Base-by-base conservation (phyloP, 2,888 invertebrate genomes). In the Phyllotreta cruciferae region DNA sequence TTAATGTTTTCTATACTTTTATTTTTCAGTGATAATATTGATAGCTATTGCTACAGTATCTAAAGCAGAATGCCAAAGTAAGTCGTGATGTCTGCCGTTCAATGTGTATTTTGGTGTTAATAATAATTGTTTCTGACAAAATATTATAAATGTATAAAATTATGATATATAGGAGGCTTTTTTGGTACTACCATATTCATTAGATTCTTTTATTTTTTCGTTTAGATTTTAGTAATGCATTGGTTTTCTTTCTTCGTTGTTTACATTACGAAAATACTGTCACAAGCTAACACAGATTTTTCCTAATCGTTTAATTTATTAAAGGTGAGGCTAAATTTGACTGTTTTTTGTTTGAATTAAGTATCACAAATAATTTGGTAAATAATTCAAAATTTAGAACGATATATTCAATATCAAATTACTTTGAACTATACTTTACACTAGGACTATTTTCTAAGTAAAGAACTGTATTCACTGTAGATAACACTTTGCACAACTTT, bases 1-100 rank as follows among this genome's bases (percentile, higher is more conserved):
- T 72, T 70, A 73, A 73, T 72, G 72, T 70, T 67, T 69, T 68
- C 63, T 73, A 60, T 69, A 70, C 71, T 75, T 75, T 75, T 75
- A 70, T 75, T 74, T 80, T 79, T 74, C 79, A 80, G 80, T 77
- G 77, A 75, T 79, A 77, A 75, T 80, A 76, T 77, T 80, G 77
- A 75, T 81, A 79, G 78, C 80, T 76, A 78, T 81, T 79, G 78
- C 78, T 72, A 75, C 78, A 70, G 74, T 79, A 78, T 77, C 79
- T 76, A 79, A 79, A 76, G 85, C 85, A 79, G 86, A 86, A 83
- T 86, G 86, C 78, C 86, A 86, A 84, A 85, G 86, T 86, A 85
- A 85, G 86, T 80, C 74, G 71, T 70, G 64, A 70, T 64, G 64
- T 64, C 60, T 60, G 60, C 56, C 60, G 45, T 53, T 64, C 45